phyloP scores from a whole-genome alignment of 2,113 vertebrate species.

The Phrynosoma platyrhinos region DNA sequence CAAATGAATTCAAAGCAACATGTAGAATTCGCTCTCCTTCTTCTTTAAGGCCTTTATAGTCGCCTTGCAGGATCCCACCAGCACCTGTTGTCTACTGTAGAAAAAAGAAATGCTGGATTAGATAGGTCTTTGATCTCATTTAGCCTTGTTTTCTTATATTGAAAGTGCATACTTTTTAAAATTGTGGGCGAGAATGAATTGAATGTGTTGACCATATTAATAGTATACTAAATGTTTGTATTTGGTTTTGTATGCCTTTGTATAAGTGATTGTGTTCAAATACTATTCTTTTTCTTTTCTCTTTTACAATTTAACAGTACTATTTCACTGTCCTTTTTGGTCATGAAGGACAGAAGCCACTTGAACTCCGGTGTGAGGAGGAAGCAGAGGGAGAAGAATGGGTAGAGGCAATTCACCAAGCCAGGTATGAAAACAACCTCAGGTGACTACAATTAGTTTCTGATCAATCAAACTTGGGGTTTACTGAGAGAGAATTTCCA shows the following conservation, averaged over 20 bases:
- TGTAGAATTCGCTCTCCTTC: neutral
- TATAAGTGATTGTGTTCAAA: conserved; percentile 20
- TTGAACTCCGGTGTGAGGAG: conserved; percentile 95
- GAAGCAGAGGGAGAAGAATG: conserved; percentile 93
- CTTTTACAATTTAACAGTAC: conserved; percentile 78
- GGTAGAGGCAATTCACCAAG: conserved; percentile 98
- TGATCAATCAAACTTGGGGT: neutral
- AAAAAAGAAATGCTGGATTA: neutral
- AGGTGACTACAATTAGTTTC: neutral
- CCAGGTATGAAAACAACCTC: conserved; percentile 81
- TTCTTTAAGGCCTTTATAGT: neutral
- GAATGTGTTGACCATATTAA: neutral
- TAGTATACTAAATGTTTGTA: neutral
- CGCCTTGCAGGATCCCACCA: neutral
- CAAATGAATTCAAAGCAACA: neutral
- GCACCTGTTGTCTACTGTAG: neutral
- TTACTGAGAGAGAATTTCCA: neutral
- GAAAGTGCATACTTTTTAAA: neutral
- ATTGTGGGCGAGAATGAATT: neutral
- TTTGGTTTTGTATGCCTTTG: neutral
- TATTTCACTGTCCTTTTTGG: conserved; percentile 97
- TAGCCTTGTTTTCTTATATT: neutral
- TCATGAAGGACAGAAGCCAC: conserved; percentile 95
- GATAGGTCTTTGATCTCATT: too few species aligned
- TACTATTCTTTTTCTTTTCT: too few species aligned